Conservation (phyloP, 2,888 invertebrate species). For the Zele albiditarsus region DNA sequence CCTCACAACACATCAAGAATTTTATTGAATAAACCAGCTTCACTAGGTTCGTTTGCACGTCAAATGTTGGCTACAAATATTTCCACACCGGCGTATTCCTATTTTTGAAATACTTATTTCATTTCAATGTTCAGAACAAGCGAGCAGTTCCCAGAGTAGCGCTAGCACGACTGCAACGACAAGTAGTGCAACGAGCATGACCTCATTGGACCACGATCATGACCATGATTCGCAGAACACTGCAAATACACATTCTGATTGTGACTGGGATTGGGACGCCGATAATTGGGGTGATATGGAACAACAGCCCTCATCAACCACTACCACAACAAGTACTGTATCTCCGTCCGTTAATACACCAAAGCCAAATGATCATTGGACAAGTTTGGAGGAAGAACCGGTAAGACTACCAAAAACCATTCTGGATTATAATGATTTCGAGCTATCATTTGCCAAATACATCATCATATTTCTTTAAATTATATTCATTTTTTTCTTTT, state of each 20-base stretch:
- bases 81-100: no score
- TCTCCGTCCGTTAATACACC: conserved; percentile 76
- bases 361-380: conserved; percentile 87
- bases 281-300: conserved; percentile 95
- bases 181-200: conserved; percentile 91
- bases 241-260: conserved; percentile 80
- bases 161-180: conserved; percentile 92
- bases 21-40: conserved; percentile 85
- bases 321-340: conserved; percentile 69
- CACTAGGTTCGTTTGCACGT: conserved; percentile 77
- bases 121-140: conserved; percentile 80
- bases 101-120: not conserved
- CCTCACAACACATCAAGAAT: conserved; percentile 81
- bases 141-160: conserved; percentile 76
- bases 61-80: not conserved
- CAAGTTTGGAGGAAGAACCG: conserved; percentile 87
- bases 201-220: conserved; percentile 86
- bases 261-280: conserved; percentile 91
- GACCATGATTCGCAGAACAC: conserved; percentile 84
- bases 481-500: conserved; percentile 38
- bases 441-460: conserved; percentile 15
- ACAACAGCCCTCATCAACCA: conserved; percentile 73
- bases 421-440: no score
- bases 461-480: conserved; percentile 33
- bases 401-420: conserved; percentile 71